These are phyloP conservation scores for Conchocele bisecta DNA, from an alignment of 2,888 invertebrate genomes.

Conservation along the genomic window DNA sequence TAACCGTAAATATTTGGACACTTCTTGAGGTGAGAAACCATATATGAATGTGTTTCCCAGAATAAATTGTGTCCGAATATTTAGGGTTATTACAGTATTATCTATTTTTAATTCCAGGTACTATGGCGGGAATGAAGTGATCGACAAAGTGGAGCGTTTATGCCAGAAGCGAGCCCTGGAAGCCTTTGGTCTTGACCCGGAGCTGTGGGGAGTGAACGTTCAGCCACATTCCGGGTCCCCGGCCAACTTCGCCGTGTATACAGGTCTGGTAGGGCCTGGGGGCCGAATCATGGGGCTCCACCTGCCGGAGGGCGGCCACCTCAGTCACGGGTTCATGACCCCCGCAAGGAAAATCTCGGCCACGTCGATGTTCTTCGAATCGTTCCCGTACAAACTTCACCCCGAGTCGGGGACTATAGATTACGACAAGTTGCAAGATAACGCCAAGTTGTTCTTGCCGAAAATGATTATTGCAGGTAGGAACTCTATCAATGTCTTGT, in stretches of 20 bases:
- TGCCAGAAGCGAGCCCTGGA: constrained; percentile 94
- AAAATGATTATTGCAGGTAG: constrained; percentile 94
- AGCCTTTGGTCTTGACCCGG: constrained; percentile 91
- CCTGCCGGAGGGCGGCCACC: constrained; percentile 97
- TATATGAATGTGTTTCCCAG: no score
- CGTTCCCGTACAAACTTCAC: constrained; percentile 96
- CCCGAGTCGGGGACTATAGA: constrained; percentile 93
- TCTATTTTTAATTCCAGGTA: constrained; percentile 86
- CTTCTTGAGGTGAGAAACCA: no score
- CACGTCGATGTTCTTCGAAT: constrained; percentile 98
- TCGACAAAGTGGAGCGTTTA: constrained; percentile 95
- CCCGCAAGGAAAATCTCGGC: constrained; percentile 95
- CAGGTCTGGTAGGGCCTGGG: constrained; percentile 92
- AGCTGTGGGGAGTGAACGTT: constrained; percentile 98
- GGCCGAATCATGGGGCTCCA: constrained; percentile 98
- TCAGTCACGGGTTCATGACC: constrained; percentile 91
- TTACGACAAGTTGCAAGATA: constrained; percentile 93
- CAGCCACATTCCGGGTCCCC: constrained; percentile 98
- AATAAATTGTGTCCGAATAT: no score
- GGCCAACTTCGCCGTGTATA: constrained; percentile 98
- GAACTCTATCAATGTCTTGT: no score
- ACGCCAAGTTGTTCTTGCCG: constrained; percentile 94
- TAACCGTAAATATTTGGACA: no score
- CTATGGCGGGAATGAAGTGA: constrained; percentile 98
- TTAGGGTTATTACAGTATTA: no score